Base-by-base conservation (phyloP, 2,888 invertebrate species). In the Charanyca ferruginea region DNA sequence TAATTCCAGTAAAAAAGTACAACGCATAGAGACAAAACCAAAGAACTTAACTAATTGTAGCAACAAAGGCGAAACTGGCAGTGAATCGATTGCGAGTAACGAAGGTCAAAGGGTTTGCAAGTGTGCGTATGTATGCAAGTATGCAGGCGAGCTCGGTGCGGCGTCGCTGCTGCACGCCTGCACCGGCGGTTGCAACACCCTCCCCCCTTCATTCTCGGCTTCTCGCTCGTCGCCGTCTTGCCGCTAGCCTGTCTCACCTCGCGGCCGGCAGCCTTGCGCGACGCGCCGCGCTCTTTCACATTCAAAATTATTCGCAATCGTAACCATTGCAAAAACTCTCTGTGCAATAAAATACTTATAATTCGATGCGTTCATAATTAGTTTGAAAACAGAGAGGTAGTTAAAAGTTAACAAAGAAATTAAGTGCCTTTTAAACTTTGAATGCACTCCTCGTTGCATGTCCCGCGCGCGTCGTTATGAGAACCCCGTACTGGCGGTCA, bases 381-480 rank as follows among this genome's bases (percentile, higher is more conserved):
- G 90, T 89, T 85, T 80, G 87, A 86, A 83, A 86, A 89, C 93
- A 93, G 91, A 93, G 94, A 93, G 91, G 86, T 92, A 89, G 77
- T 87, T 87, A 85, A 87, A 91, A 90, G 83, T 80, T 89, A 88
- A 84, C 74, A 87, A 86, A 88, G 80, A 92, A 90, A 89, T 90
- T 89, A 87, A 89, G 93, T 93, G 91, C 91, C 90, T 94, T 93
- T 93, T 85, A 91, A 90, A 95, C 91, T 95, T 95, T 94, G 94
- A 95, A 95, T 96, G 95, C 95, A 96, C 95, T 96, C 95, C 96
- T 96, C 96, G 96, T 96, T 96, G 96, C 96, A 96, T 93, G 91
- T 95, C 96, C 97, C 97, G 96, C 97, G 97, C 97, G 97, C 97
- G 97, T 97, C 97, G 96, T 96, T 97, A 81, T 97, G 97, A 97